Conservation (phyloP, 2,888 invertebrate species). For the Tetanocera ferruginea region DNA sequence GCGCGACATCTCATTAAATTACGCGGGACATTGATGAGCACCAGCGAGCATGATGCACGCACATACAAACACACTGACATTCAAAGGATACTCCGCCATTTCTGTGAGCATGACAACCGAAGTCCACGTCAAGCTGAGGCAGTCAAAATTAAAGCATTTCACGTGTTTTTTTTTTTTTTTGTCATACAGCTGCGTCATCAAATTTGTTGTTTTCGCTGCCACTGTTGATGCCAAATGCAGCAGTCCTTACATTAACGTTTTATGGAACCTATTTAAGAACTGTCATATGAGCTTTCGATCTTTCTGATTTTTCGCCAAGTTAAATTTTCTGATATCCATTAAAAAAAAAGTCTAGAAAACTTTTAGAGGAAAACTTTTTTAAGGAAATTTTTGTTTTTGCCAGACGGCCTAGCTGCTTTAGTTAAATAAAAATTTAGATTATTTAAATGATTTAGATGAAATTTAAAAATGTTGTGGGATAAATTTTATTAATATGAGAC, state of each 20-base stretch:
- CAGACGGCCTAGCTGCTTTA: too few relatives aligned
- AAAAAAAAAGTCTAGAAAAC: too few relatives aligned
- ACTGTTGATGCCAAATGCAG: not conserved
- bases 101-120: not conserved
- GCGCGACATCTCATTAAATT: constrained; percentile 61
- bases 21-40: constrained; percentile 45
- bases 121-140: not conserved
- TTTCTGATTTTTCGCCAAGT: not conserved
- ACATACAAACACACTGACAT: not conserved
- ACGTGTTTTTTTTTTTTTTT: not conserved
- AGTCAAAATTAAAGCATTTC: constrained; percentile 1
- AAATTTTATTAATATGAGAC: too few relatives aligned
- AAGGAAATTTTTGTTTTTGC: too few relatives aligned
- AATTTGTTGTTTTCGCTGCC: not conserved
- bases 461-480: too few relatives aligned
- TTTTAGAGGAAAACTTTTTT: too few relatives aligned
- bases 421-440: too few relatives aligned
- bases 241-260: not conserved
- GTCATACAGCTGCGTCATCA: not conserved
- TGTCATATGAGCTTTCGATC: not conserved
- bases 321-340: too few relatives aligned
- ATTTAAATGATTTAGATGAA: too few relatives aligned
- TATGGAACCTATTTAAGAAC: not conserved
- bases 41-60: not conserved
- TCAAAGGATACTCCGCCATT: not conserved